Conservation (phyloP, 2,113 vertebrate species). For the Martes martes region DNA sequence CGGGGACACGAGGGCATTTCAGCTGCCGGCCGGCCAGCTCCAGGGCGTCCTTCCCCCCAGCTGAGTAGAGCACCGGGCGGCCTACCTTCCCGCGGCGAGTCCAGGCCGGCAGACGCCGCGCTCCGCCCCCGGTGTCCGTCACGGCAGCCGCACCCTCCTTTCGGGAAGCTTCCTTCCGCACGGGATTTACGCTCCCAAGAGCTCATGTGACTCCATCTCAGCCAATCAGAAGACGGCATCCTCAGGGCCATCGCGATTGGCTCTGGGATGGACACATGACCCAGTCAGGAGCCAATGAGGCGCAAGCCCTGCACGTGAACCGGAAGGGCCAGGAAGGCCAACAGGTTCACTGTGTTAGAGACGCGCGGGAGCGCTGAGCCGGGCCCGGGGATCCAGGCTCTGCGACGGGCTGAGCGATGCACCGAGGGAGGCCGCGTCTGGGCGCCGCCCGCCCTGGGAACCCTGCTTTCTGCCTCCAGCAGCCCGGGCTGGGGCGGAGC, state of each 20-base stretch:
- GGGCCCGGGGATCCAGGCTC: fast-evolving
- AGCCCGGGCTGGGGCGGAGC: neutral
- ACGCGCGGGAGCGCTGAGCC: fast-evolving
- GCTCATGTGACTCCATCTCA: too few species aligned
- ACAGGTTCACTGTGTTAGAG: fast-evolving
- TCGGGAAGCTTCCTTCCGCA: fast-evolving
- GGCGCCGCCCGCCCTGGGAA: neutral
- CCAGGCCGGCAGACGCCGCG: neutral
- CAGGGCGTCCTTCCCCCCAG: neutral
- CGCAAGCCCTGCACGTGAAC: too few species aligned
- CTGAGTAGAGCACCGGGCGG: fast-evolving
- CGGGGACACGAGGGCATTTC: too few species aligned
- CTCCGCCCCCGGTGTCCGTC: fast-evolving
- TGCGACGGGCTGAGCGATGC: neutral
- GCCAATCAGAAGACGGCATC: neutral
- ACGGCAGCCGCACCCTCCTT: fast-evolving
- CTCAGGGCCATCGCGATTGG: neutral
- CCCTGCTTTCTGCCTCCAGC: neutral
- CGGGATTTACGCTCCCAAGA: fast-evolving
- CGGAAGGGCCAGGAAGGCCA: neutral
- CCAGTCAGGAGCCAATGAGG: neutral
- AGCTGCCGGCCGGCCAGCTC: neutral
- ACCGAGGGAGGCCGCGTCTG: neutral
- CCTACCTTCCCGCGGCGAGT: neutral
- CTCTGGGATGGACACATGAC: neutral